A percentile compares a stretch with the other conserved stretches of the same genome.
Evolutionary conservation across 2,888 invertebrate genomes (phyloP).

Genomic region (Cosmorhoe ocellata): DNA sequence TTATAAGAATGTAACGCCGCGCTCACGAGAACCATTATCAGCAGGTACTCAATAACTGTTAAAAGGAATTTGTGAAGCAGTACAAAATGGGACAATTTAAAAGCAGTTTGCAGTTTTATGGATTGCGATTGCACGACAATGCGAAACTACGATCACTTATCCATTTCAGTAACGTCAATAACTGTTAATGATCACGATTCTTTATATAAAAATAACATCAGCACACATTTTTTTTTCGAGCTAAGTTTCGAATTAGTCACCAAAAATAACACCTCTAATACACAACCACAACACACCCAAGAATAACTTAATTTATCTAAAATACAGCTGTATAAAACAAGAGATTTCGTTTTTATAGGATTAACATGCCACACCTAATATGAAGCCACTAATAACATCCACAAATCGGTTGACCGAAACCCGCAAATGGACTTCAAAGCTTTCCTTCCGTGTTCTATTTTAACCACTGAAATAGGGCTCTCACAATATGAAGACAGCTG

Average conservation of each 20-base stretch:
- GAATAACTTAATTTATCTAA: conserved; percentile 4
- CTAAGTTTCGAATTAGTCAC: conserved; percentile 7
- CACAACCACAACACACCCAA: conserved; percentile 11
- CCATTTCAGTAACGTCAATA: no score
- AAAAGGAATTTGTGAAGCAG: background rate
- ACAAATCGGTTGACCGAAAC: conserved; percentile 28
- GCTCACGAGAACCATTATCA: conserved; percentile 11
- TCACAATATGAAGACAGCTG: conserved; percentile 44
- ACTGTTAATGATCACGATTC: no score
- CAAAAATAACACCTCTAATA: background rate
- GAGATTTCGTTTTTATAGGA: conserved; percentile 13
- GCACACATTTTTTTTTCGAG: no score
- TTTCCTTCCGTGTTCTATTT: conserved; percentile 45
- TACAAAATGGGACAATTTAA: background rate
- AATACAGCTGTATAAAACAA: conserved; percentile 14
- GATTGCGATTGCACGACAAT: no score
- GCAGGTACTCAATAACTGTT: background rate
- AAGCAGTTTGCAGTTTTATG: background rate
- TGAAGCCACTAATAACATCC: conserved; percentile 18
- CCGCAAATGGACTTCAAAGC: conserved; percentile 25
- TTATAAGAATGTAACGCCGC: background rate
- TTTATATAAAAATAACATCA: no score
- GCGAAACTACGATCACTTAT: no score
- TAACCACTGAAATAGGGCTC: conserved; percentile 35
- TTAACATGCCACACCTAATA: conserved; percentile 19